A percentile compares a stretch with the other conserved stretches of the same genome.
Evolutionary conservation across 2,797 vertebrate species (phyloP).

Genomic region (Enteromius afrohamiltoni): DNA sequence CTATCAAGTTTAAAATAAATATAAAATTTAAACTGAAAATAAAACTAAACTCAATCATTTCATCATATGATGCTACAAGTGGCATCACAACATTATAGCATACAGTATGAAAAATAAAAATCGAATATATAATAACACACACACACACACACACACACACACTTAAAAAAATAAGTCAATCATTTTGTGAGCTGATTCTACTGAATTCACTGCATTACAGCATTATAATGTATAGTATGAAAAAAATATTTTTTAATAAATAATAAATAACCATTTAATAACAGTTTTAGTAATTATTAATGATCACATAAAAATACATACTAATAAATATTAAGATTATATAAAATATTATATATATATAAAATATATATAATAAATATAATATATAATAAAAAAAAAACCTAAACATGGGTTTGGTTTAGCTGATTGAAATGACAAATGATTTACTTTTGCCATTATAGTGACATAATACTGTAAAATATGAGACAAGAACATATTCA

Average conservation of each 20-base stretch:
- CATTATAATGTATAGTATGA: not conserved
- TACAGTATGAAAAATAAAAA: not conserved
- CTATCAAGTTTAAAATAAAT: not conserved
- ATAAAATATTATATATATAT: no score
- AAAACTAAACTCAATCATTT: not conserved
- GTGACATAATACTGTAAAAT: not conserved
- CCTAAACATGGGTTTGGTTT: not conserved
- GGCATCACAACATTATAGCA: not conserved
- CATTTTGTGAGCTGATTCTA: no score
- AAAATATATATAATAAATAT: no score
- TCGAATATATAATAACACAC: no score
- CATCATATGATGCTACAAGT: not conserved
- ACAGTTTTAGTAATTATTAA: not conserved
- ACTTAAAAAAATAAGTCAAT: no score
- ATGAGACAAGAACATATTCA: not conserved
- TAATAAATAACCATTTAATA: not conserved
- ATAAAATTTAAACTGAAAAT: not conserved
- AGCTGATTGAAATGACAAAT: not conserved
- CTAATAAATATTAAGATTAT: not conserved
- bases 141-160: no score
- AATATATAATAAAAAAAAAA: not conserved
- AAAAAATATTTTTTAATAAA: not conserved
- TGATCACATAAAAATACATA: not conserved
- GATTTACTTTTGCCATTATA: not conserved
- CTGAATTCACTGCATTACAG: no score